Evolutionary conservation across 1,140 invertebrate genomes (phyloP).

Genomic region (Neodiprion fabricii): DNA sequence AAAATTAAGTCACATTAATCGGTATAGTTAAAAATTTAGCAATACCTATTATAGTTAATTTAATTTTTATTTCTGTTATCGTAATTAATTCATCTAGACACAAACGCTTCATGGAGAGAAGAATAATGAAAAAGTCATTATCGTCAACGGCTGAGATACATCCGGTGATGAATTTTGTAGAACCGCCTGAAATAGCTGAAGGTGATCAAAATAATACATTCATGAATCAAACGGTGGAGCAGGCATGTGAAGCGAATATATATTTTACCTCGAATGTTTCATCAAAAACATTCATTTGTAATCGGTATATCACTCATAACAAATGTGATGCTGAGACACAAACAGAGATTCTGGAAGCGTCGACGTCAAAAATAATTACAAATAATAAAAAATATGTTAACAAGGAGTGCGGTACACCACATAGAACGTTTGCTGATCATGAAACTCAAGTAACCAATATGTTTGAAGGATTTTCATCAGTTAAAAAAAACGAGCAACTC

Average conservation of each 20-base stretch:
- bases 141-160: background rate
- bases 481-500: too few species aligned
- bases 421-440: too few species aligned
- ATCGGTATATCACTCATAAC: conserved; percentile 18
- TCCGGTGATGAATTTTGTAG: conserved; percentile 8
- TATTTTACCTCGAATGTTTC: conserved; percentile 14
- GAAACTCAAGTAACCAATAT: too few species aligned
- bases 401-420: too few species aligned
- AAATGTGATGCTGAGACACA: conserved; percentile 19
- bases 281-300: conserved; percentile 23
- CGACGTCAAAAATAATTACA: too few species aligned
- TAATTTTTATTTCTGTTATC: conserved; percentile 13
- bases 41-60: conserved; percentile 23
- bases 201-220: conserved; percentile 10
- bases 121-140: conserved; percentile 1
- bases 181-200: conserved; percentile 5
- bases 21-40: too few species aligned
- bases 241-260: conserved; percentile 22
- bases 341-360: background rate
- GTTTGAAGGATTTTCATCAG: too few species aligned
- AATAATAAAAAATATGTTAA: too few species aligned
- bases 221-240: conserved; percentile 6
- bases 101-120: conserved; percentile 21
- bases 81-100: conserved; percentile 8
- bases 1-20: too few species aligned